A percentile compares a stretch with the other conserved stretches of the same genome.
Conservation (phyloP, 2,797 vertebrate species). For the Notamacropus eugenii region DNA sequence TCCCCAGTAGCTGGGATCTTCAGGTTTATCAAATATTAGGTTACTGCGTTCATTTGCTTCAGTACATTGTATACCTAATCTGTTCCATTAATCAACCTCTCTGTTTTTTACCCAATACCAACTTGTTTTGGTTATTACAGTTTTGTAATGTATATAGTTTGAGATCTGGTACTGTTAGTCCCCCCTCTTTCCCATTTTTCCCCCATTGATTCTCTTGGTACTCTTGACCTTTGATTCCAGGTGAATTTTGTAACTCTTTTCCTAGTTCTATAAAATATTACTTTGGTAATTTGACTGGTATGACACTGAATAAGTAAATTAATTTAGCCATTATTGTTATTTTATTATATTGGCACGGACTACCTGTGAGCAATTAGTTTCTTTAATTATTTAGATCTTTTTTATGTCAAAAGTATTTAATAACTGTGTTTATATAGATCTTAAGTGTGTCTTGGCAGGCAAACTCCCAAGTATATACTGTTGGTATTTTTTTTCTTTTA, state of each 20-base stretch:
- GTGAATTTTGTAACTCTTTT: no score
- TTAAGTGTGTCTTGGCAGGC: no score
- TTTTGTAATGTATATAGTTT: background rate
- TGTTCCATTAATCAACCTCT: background rate
- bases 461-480: background rate
- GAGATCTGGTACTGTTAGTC: background rate
- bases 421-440: background rate
- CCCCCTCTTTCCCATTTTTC: background rate
- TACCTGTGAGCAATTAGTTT: background rate
- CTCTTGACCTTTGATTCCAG: background rate
- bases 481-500: background rate
- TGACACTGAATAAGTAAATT: no score
- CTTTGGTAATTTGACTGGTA: no score
- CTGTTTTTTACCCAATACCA: background rate
- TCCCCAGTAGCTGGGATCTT: background rate
- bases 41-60: background rate
- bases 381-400: background rate
- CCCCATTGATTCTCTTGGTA: background rate
- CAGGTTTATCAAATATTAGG: no score
- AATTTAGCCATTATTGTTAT: no score
- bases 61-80: background rate
- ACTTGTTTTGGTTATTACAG: background rate
- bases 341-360: no score
- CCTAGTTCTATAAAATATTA: no score
- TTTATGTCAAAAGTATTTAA: background rate